A percentile compares a stretch with the other conserved stretches of the same genome.
phyloP scores from a whole-genome alignment of 2,797 vertebrate genomes.

The Catamblyrhynchus diadema region DNA sequence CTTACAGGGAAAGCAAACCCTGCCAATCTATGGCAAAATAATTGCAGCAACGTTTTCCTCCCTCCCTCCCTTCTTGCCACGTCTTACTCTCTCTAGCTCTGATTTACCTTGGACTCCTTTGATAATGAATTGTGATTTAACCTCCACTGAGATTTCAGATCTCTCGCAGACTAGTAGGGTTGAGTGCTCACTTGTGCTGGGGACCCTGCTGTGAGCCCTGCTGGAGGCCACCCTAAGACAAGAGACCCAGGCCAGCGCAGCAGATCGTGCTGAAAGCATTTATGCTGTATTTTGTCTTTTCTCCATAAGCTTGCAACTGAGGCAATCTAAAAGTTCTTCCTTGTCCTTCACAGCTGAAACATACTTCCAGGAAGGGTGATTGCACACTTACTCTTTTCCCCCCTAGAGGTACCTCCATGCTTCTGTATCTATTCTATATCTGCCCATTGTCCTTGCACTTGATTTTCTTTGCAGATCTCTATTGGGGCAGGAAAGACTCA shows the following conservation, averaged over 20 bases:
- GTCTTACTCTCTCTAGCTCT: background rate
- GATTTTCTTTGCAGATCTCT: background rate
- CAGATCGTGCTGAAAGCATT: background rate
- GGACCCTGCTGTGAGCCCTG: background rate
- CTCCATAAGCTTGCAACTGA: background rate
- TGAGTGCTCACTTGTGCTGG: background rate
- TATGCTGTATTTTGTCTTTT: background rate
- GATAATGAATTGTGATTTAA: background rate
- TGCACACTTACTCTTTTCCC: background rate
- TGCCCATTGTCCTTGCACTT: background rate
- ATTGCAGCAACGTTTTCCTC: background rate
- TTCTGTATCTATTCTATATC: background rate
- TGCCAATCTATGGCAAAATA: slow-evolving; percentile 55
- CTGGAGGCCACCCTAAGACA: background rate
- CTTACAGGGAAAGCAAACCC: slow-evolving; percentile 35
- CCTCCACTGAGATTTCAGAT: background rate
- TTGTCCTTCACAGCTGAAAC: background rate
- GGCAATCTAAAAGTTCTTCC: background rate
- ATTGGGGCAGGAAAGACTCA: background rate
- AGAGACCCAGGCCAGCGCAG: background rate
- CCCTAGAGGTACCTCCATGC: background rate
- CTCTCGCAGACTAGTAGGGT: background rate
- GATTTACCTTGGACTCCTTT: background rate
- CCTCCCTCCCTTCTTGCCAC: background rate
- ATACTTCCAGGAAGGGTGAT: background rate